phyloP scores from a whole-genome alignment of 2,113 vertebrate genomes.

The Nicator chloris region DNA sequence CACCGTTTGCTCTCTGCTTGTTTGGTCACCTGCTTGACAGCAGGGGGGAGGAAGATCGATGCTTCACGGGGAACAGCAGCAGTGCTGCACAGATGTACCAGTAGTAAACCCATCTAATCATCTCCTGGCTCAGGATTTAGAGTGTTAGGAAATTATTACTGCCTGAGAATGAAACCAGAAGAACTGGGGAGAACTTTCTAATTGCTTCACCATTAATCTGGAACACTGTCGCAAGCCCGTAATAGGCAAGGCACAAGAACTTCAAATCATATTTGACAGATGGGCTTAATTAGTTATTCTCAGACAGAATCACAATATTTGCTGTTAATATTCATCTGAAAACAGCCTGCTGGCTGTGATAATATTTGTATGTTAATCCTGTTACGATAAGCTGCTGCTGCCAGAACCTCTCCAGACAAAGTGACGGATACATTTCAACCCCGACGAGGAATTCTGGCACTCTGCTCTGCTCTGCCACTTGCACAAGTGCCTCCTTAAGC shows the following conservation, averaged over 20 bases:
- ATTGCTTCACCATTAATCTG: background rate
- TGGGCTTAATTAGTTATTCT: constrained; percentile 48
- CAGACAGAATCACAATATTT: constrained; percentile 50
- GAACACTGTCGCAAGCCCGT: background rate
- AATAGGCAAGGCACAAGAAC: background rate
- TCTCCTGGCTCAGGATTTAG: background rate
- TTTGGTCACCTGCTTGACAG: background rate
- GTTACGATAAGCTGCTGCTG: background rate
- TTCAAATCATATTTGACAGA: constrained; percentile 29
- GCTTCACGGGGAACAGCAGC: background rate
- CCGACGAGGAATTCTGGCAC: too few relatives aligned
- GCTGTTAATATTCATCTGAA: constrained; percentile 51
- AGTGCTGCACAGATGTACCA: background rate
- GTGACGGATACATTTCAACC: constrained; percentile 21
- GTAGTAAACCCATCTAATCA: background rate
- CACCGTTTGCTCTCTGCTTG: background rate
- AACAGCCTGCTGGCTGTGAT: constrained; percentile 50
- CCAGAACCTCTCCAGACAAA: constrained; percentile 35
- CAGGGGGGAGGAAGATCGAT: background rate
- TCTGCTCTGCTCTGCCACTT: background rate
- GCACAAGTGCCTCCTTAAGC: constrained; percentile 70
- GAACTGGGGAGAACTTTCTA: background rate
- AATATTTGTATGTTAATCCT: constrained; percentile 61
- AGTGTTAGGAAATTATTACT: background rate
- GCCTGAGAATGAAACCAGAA: background rate